Base-by-base conservation (phyloP, 2,888 invertebrate species). In the Fragum sueziense region DNA sequence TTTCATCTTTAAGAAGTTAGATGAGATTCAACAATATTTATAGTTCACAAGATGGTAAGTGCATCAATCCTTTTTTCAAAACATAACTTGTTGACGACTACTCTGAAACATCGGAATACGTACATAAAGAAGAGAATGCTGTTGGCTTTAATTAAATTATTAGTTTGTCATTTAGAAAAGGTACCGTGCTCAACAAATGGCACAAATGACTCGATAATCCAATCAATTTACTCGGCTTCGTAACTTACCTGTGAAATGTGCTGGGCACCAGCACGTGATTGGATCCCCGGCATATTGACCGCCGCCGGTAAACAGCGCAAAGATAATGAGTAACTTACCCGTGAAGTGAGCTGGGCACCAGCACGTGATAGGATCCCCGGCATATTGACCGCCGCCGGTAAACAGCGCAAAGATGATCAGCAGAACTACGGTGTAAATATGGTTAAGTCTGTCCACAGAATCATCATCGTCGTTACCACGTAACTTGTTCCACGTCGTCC, bases 331-430 rank as follows among this genome's bases (percentile, higher is more conserved):
- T 14, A 37, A 37, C 33, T 34, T 72, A 80, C 89, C 89, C 81
- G 90, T 91, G 76, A 91, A 91, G 69, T 90, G 88, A 31, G 91
- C 91, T 2, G 91, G 91, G 68, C 88, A 88, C 91, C 91, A 91
- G 82, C 91, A 91, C 70, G 90, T 88, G 47, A 91, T 91, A 11
- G 91, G 90, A 80, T 90, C 88, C 33, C 91, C 91, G 65, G 88
- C 88, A 79, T 89, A 91, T 73, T 91, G 91, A 7, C 88, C 88
- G 31, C 88, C 87, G 41, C 88, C 89, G 51, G 89, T 88, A 76
- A 91, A 91, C 52, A 91, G 80, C 20, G 89, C 88, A 80, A 91
- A 91, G 57, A 90, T 84, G 67, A 88, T 87, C 25, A 91, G 84
- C 0, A 90, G 67, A 51, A 91, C 86, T 31, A 91, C 91, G 0